phyloP scores from a whole-genome alignment of 2,113 vertebrate genomes.

The Arenaria interpres region DNA sequence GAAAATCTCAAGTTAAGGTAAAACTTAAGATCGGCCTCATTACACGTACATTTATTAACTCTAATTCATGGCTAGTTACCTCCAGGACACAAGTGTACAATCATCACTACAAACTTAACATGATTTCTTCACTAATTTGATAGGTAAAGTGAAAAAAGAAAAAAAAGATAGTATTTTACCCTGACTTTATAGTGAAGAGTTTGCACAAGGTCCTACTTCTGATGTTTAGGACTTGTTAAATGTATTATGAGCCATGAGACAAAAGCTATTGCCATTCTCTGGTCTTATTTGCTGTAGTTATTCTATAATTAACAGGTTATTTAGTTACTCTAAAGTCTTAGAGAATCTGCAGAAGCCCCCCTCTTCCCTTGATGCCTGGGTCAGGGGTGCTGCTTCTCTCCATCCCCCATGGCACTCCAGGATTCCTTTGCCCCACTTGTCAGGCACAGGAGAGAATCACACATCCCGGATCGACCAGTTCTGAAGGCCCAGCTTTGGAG shows the following conservation, averaged over 20 bases:
- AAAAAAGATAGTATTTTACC: background rate
- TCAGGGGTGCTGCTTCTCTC: background rate
- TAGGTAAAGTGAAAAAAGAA: background rate
- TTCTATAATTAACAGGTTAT: background rate
- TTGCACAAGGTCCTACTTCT: background rate
- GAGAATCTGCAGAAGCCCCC: background rate
- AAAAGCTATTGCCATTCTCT: background rate
- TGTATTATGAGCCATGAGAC: background rate
- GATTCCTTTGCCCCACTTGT: background rate
- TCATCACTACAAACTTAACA: background rate
- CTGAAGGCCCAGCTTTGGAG: background rate
- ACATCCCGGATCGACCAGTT: fast-evolving
- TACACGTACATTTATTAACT: background rate
- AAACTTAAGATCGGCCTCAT: background rate
- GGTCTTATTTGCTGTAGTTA: background rate
- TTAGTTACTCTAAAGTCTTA: background rate
- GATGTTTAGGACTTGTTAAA: background rate
- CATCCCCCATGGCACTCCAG: fast-evolving
- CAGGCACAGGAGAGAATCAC: background rate
- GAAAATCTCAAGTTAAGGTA: background rate
- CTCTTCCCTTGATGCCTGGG: background rate
- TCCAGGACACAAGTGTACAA: background rate
- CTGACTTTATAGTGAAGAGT: background rate
- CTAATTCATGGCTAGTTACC: background rate
- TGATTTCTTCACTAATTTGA: background rate